Base-by-base conservation (phyloP, 2,113 vertebrate genomes). In the Erpornis zantholeuca region DNA sequence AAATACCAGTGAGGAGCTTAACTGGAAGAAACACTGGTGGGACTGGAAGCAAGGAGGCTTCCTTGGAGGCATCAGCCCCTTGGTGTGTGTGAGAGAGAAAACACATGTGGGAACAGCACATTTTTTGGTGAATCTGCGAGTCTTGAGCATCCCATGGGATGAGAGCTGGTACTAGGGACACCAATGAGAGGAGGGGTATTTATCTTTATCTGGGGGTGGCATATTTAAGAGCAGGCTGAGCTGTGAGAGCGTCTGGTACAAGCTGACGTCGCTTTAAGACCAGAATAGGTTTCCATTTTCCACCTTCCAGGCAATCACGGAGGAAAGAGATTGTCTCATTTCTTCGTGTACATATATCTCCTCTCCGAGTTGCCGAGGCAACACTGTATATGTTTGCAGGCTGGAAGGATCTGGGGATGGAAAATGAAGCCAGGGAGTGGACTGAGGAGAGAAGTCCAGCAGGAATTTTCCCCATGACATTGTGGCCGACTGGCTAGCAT, bases 381-480 rank as follows among this genome's bases (percentile, higher is more conserved):
- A 98, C 56, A 28, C 83, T 97, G 97, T 98, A 83, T 98, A 95
- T 98, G 97, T 98, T 98, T 98, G 96, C 86, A 10, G 95, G 66
- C 94, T 98, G 97, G 98, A 98, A 97, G 96, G 92, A 96, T 69
- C 91, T 90, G 92, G 95, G 88, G 95, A 96, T 96, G 94, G 97
- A 97, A 98, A 97, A 97, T 38, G 88, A 91, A 93, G 96, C 95
- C 97, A 95, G 96, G 97, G 96, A 97, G 95, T 96, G 95, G 96
- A 97, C 97, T 52, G 80, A 82, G 86, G 64, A 73, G 65, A 85
- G 81, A 88, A 94, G 59, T 91, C 95, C 97, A 95, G 95, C 94
- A 97, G 92, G 96, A 97, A 96, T 97, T 97, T 97, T 94, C 97
- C 95, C 91, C 82, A 45, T 63, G 77, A 86, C 86, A 95, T 97